Base-by-base conservation (phyloP, 2,797 vertebrate species). In the Echiichthys vipera region DNA sequence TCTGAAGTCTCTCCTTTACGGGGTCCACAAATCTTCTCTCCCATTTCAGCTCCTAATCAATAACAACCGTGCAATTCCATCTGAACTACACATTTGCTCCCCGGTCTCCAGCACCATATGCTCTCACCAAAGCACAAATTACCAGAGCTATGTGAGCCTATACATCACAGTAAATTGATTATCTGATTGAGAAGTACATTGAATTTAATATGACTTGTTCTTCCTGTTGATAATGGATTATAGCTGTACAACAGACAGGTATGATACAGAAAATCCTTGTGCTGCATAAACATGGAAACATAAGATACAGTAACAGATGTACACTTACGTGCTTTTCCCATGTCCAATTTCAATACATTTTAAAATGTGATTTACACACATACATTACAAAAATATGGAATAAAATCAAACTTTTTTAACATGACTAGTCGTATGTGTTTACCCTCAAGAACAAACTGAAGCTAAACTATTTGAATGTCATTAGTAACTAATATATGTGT, bases 11-110 rank as follows among this genome's bases (percentile, higher is more conserved):
- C 32, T 74, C 74, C 50, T 89, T 80, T 79, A 89, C 66, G 51
- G 76, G 57, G 69, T 82, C 72, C 67, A 91, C 82, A 86, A 88
- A 90, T 89, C 87, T 63, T 53, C 32, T 27, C 49, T 54, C 59
- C 62, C 39, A 75, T 86, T 87, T 77, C 84, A 66, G 50, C 65
- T 72, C 68, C 78, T 85, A 74, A 91, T 92, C 89, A 91, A 89
- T 92, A 91, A 87, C 64, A 74, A 76, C 84, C 80, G 73, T 78
- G 84, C 88, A 82, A 75, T 89, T 90, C 74, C 74, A 71, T 84
- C 80, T 84, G 80, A 90, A 84, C 74, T 74, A 78, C 84, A 62
- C 76, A 82, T 86, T 89, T 80, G 68, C 74, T 86, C 78, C 56
- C 63, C 12, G 12, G 71, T 58, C 71, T 78, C 50, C 58, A 50